Conservation (phyloP, 2,888 invertebrate species). For the Chydorus sphaericus region DNA sequence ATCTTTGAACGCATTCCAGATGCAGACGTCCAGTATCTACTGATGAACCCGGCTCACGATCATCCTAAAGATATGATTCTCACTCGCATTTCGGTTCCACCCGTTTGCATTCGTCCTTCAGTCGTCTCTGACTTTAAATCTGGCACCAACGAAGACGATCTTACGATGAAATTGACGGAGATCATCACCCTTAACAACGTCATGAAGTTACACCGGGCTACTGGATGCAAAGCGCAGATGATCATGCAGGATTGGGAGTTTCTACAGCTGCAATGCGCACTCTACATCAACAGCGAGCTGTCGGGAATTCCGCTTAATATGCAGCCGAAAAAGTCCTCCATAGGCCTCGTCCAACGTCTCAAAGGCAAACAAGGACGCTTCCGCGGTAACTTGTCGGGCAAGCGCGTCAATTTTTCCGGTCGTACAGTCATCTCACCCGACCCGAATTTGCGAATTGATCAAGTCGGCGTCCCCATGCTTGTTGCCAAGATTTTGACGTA, state of each 20-base stretch:
- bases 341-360: slow-evolving; percentile 81
- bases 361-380: slow-evolving; percentile 98
- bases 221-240: slow-evolving; percentile 78
- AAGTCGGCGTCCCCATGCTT: slow-evolving; percentile 88
- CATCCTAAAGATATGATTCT: slow-evolving; percentile 79
- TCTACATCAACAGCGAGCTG: slow-evolving; percentile 93
- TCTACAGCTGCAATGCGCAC: slow-evolving; percentile 81
- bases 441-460: slow-evolving; percentile 92
- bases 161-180: slow-evolving; percentile 94
- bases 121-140: slow-evolving; percentile 88
- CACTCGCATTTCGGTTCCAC: slow-evolving; percentile 85
- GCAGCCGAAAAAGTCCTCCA: slow-evolving; percentile 73
- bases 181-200: slow-evolving; percentile 89
- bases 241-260: slow-evolving; percentile 85
- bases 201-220: slow-evolving; percentile 68
- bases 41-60: slow-evolving; percentile 40
- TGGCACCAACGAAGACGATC: slow-evolving; percentile 89
- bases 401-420: slow-evolving; percentile 93
- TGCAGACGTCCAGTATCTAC: slow-evolving; percentile 44
- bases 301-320: slow-evolving; percentile 83
- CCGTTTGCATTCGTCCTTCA: slow-evolving; percentile 91
- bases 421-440: slow-evolving; percentile 98
- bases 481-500: slow-evolving; percentile 92
- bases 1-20: slow-evolving; percentile 63
- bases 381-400: slow-evolving; percentile 92